Base-by-base conservation (phyloP, 2,113 vertebrate genomes). In the Morone saxatilis region DNA sequence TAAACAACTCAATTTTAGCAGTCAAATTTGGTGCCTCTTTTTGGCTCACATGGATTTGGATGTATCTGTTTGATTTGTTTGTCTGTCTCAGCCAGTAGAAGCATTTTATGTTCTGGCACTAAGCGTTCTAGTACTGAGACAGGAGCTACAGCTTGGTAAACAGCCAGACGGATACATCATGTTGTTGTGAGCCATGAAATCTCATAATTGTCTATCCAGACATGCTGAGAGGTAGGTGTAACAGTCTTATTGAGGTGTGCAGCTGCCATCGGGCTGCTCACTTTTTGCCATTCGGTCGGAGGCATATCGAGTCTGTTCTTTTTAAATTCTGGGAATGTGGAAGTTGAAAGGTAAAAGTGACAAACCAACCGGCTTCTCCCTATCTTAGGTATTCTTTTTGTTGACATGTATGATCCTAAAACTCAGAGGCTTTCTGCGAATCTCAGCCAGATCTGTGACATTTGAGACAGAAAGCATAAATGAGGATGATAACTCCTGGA, bases 381-480 rank as follows among this genome's bases (percentile, higher is more conserved):
- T 57, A 14, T 60, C 48, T 14, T 45, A 57, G 13, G 25, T 63
- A 41, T 53, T 56, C 6, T 25, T 65, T 65, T 8, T 72, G 25
- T 86, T 78, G 61, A 73, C 67, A 56, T 66, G 20, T 40, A 61
- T 76, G 48, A 77, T 43, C 63, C 43, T 57, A 17, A 59, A 50
- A 77, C 66, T 20, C 48, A 38, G 19, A 22, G 14, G 60, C 6
- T 47, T n/a, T 62, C 11, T 76, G 19, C 31, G 38, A 36, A 17
- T 65, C 65, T 67, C 53, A 56, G 59, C 69, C 71, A 75, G 73
- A 76, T 80, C 80, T 86, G 85, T 87, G 86, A 86, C 73, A 4
- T 76, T 51, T 9, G 67, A 76, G 48, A 83, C 71, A 86, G 60
- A 70, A 59, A 69, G 81, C 66, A 85, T 80, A 66, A 60, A 81